phyloP scores from a whole-genome alignment of 2,797 vertebrate species.

The Coendou prehensilis region DNA sequence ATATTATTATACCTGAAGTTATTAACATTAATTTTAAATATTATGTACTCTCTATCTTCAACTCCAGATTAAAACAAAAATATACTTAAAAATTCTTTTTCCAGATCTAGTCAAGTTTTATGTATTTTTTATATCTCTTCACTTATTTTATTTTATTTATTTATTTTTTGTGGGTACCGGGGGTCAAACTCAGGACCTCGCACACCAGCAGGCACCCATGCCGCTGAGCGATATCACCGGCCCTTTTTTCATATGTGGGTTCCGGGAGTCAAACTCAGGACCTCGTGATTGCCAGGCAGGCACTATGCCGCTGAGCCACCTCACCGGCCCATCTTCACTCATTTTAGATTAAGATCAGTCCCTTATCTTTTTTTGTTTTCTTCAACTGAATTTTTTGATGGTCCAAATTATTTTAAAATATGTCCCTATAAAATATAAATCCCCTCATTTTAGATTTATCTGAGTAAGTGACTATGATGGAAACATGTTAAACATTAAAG shows the following conservation, averaged over 20 bases:
- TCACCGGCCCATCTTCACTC: background rate
- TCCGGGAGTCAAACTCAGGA: too few species aligned
- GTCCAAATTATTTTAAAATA: background rate
- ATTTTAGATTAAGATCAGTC: background rate
- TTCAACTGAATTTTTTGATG: background rate
- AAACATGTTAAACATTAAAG: background rate
- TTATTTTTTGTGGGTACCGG: too few species aligned
- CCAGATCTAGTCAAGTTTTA: background rate
- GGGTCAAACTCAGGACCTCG: too few species aligned
- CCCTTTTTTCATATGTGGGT: too few species aligned
- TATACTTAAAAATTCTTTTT: background rate
- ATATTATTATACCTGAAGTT: background rate
- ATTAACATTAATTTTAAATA: background rate
- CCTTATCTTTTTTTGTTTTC: background rate
- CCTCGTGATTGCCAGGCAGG: too few species aligned
- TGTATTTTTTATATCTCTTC: background rate
- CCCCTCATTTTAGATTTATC: background rate
- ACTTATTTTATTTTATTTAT: background rate
- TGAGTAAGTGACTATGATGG: background rate
- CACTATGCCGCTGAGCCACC: too few species aligned
- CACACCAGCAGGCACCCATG: too few species aligned
- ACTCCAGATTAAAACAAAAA: background rate
- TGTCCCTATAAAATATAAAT: background rate
- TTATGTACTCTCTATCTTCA: background rate
- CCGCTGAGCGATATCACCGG: too few species aligned